Evolutionary conservation across 2,888 invertebrate genomes (phyloP), one percentile per base, ranked within the genome.

Genomic region (Nomada fucata): DNA sequence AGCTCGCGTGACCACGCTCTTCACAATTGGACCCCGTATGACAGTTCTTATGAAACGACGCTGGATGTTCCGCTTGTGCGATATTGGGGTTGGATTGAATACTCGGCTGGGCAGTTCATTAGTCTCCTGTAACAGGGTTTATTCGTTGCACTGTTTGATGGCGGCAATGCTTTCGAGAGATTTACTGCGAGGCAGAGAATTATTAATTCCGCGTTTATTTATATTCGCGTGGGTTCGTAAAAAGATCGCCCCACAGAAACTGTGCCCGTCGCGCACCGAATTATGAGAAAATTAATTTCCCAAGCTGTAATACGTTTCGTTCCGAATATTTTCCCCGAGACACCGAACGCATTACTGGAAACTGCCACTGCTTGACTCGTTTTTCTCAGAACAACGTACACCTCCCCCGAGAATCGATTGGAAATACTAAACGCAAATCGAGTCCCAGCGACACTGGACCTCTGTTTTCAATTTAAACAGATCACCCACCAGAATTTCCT

Each of bases 1-100:
- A 44, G 44, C 26, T 69, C 11, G 55, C 68, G 55, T 68, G 68
- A 68, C 68, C 57, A 23, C 13, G 55, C 42, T 52, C 44, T 57
- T n/a, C 11, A n/a, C 57, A 9, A 4, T 0, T 3, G 1, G 4
- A 15, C 15, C 4, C n/a, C 13, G 52, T 65, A 65, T 26, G 18
- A 0, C 5, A 3, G 11, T 5, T 26, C 18, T n/a, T 7, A 29
- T n/a, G 18, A 13, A 55, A 57, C 44, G 7, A 15, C 11, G 0
- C 26, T 42, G 69, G 44, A 69, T 1, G n/a, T 18, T 23, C 26
- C 13, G 3, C 9, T 2, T 26, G 18, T 57, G 55, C 18, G 42
- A 57, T 44, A 20, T 44, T 42, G 7, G 44, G 44, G 20, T n/a
- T 26, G 13, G 26, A n/a, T 57, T 26, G 13, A 57, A 23, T 44